Evolutionary conservation across 2,113 vertebrate species (phyloP).

Genomic region (Salvelinus namaycush): DNA sequence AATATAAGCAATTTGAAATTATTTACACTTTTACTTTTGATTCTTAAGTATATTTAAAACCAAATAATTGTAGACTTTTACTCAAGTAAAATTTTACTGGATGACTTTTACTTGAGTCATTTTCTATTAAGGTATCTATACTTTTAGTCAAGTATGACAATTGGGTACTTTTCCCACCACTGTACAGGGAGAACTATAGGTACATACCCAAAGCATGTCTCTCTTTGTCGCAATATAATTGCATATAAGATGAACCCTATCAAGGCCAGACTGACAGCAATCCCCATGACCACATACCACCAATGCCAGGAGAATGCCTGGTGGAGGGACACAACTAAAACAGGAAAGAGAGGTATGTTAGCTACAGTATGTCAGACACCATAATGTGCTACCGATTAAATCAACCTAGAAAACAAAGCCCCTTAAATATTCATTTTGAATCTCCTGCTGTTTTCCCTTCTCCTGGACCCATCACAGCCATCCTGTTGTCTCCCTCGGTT

Average conservation of each 20-base stretch:
- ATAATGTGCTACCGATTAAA: not conserved
- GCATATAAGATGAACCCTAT: constrained; percentile 79
- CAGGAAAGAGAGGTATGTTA: not conserved
- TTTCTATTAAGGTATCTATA: too few relatives aligned
- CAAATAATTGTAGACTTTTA: too few relatives aligned
- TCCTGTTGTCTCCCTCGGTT: not conserved
- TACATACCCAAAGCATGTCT: constrained; percentile 86
- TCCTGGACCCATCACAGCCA: constrained; percentile 2
- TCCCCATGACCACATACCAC: constrained; percentile 88
- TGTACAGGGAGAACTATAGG: too few relatives aligned
- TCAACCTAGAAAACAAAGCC: too few relatives aligned
- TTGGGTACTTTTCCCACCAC: too few relatives aligned
- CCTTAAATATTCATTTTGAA: not conserved
- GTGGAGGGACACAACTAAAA: constrained; percentile 42
- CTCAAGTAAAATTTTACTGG: too few relatives aligned
- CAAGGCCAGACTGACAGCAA: constrained; percentile 72
- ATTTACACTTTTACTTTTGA: too few relatives aligned
- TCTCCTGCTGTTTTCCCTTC: constrained; percentile 12
- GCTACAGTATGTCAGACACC: not conserved
- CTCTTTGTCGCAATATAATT: constrained; percentile 81
- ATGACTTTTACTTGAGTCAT: too few relatives aligned
- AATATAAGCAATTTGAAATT: too few relatives aligned
- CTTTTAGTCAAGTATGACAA: too few relatives aligned
- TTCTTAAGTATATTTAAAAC: too few relatives aligned
- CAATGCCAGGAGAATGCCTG: constrained; percentile 85